These are phyloP conservation scores for Nestor notabilis DNA, from an alignment of 2,113 vertebrate genomes.

Conservation along the genomic window DNA sequence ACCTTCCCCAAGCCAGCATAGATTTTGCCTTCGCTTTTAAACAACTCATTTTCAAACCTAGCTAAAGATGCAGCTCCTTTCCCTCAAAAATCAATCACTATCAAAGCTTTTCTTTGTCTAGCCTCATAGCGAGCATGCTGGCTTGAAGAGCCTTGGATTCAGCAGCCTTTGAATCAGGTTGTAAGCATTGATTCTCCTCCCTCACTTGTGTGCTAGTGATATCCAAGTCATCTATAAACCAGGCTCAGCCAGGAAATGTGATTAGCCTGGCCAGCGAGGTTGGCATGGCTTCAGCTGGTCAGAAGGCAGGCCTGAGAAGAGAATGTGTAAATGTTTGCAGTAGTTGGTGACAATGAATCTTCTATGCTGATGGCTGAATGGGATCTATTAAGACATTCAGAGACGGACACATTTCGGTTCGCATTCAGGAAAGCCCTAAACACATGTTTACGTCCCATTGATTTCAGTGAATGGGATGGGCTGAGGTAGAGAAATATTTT, in stretches of 20 bases:
- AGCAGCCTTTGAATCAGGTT: neutral
- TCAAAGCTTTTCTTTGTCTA: neutral
- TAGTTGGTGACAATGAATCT: neutral
- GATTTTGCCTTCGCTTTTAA: conserved; percentile 15
- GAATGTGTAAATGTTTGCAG: neutral
- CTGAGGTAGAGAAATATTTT: neutral
- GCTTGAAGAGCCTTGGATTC: neutral
- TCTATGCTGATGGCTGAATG: neutral
- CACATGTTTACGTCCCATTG: neutral
- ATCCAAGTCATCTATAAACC: neutral
- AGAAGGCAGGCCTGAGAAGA: neutral
- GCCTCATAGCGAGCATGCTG: neutral
- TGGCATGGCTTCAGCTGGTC: neutral
- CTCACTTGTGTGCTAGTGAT: neutral
- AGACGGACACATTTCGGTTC: neutral
- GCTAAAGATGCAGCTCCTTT: neutral
- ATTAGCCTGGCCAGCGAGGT: neutral
- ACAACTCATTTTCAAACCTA: neutral
- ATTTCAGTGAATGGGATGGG: neutral
- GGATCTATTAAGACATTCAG: neutral
- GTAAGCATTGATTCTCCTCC: conserved; percentile 17
- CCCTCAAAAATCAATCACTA: neutral
- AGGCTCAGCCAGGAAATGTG: neutral
- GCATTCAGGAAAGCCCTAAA: neutral
- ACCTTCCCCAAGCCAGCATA: neutral